Conservation (phyloP, 1,140 invertebrate species). For the Trichoplusia ni region DNA sequence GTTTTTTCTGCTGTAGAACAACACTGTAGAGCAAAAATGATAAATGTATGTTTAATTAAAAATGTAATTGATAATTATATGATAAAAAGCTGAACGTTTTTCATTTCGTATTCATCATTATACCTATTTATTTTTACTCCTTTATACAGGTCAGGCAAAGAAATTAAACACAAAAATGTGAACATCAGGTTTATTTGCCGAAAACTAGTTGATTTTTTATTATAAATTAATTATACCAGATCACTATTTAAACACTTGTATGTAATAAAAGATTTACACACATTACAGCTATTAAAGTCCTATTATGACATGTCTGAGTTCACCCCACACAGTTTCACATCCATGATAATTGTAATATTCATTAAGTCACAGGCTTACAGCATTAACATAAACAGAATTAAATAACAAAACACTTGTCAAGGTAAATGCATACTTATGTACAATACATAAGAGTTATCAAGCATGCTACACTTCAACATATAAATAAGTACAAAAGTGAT, state of each 20-base stretch:
- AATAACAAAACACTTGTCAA: not conserved
- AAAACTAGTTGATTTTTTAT: not conserved
- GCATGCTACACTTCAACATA: too few species aligned
- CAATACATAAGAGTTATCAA: too few species aligned
- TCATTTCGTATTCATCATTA: not conserved
- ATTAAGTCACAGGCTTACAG: not conserved
- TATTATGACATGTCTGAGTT: too few species aligned
- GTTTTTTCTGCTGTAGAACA: conserved; percentile 67
- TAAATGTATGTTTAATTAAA: conserved; percentile 71
- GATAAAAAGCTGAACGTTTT: conserved; percentile 28
- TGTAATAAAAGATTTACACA: too few species aligned
- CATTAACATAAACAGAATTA: too few species aligned
- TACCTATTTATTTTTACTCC: not conserved
- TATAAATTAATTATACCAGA: too few species aligned
- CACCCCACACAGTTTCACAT: not conserved
- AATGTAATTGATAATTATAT: conserved; percentile 68
- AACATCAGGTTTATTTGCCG: conserved; percentile 3
- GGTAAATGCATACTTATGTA: too few species aligned
- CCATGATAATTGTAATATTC: not conserved
- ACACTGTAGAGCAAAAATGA: conserved; percentile 65
- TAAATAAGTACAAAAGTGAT: conserved; percentile 37
- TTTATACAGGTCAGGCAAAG: not conserved
- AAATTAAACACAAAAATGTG: not conserved
- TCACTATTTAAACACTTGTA: too few species aligned
- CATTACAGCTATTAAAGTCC: too few species aligned